Conservation (phyloP, 2,797 vertebrate species). For the Decapterus maruadsi region DNA sequence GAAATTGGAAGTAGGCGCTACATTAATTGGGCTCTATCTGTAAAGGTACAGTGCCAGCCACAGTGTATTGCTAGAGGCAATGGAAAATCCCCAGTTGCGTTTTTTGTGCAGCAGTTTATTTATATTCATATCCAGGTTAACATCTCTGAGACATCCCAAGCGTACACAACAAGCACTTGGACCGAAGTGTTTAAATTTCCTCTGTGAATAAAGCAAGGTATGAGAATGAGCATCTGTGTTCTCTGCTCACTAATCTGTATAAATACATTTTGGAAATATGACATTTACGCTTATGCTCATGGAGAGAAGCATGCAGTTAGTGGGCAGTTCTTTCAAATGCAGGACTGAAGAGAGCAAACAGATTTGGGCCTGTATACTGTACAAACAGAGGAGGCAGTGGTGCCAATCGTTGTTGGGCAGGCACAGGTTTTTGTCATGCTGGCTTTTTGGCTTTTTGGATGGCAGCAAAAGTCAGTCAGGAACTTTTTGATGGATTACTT, state of each 20-base stretch:
- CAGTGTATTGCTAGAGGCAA: constrained; percentile 35
- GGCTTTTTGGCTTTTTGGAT: neutral
- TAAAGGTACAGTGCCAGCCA: constrained; percentile 38
- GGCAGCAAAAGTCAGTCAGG: neutral
- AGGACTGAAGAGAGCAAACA: constrained; percentile 14
- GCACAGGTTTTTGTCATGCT: neutral
- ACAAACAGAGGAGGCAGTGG: neutral
- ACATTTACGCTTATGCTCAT: constrained; percentile 3
- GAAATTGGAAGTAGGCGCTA: constrained; percentile 44
- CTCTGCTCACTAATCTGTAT: constrained; percentile 12
- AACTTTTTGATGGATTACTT: neutral
- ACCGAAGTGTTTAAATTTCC: constrained; percentile 31
- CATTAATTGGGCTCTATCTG: constrained; percentile 49
- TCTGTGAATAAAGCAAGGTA: constrained; percentile 12
- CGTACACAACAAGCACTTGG: constrained; percentile 37
- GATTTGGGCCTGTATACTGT: neutral
- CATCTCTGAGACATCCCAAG: constrained; percentile 51
- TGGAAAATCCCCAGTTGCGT: constrained; percentile 30
- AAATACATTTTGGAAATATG: neutral
- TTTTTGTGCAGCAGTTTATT: constrained; percentile 53
- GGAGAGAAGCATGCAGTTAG: neutral
- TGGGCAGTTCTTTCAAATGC: neutral
- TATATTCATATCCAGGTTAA: constrained; percentile 63
- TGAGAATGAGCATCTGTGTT: constrained; percentile 19
- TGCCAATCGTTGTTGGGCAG: neutral